Evolutionary conservation across 2,113 vertebrate species (phyloP).

Genomic region (Triplophysa siluroides): DNA sequence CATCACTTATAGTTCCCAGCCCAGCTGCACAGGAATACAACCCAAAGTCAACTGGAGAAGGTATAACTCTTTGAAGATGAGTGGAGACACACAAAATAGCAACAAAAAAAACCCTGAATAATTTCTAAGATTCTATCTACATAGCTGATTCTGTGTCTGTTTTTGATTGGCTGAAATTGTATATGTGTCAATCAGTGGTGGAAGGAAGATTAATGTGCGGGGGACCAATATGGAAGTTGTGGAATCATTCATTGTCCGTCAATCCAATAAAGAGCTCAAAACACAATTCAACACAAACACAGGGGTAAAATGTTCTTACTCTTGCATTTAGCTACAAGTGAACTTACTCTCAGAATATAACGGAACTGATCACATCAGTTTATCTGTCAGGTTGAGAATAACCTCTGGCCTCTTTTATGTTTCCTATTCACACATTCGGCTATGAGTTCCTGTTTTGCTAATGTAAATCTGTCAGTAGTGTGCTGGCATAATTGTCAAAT

Average conservation of each 20-base stretch:
- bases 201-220: conserved; percentile 75
- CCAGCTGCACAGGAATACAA: conserved; percentile 69
- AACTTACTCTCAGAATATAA: neutral
- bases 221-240: conserved; percentile 83
- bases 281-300: neutral
- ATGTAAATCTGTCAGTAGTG: too few species aligned
- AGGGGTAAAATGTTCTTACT: conserved; percentile 49
- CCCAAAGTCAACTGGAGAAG: conserved; percentile 79
- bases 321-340: neutral
- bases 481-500: too few species aligned
- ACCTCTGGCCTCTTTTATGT: too few species aligned
- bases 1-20: conserved; percentile 74
- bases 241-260: conserved; percentile 64
- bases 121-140: too few species aligned
- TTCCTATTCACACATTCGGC: too few species aligned
- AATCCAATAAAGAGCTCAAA: neutral
- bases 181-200: conserved; percentile 76
- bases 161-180: neutral
- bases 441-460: too few species aligned
- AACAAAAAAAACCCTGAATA: too few species aligned
- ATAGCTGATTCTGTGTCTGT: neutral
- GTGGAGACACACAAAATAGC: too few species aligned
- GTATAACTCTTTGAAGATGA: conserved; percentile 58
- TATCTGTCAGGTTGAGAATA: neutral
- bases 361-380: neutral